These are phyloP conservation scores for Micromussa lordhowensis DNA, from an alignment of 92 coral and sea anemone genomes.

Conservation along the genomic window DNA sequence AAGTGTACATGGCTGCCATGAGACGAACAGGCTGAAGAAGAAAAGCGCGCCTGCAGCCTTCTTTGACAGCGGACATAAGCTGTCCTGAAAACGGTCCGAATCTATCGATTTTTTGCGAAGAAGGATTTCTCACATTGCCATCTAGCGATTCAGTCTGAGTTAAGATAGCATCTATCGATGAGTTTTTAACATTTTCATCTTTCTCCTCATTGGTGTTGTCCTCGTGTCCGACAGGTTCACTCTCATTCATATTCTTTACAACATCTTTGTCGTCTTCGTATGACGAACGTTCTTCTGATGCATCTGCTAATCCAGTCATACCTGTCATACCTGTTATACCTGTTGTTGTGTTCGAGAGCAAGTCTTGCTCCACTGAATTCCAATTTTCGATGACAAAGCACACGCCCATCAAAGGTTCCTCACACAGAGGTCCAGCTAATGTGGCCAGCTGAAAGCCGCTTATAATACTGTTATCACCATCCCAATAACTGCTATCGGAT, in stretches of 20 bases:
- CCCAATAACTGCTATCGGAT: conserved; percentile 61
- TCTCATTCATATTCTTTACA: not conserved
- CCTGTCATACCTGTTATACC: conserved; percentile 16
- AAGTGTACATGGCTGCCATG: conserved; percentile 99
- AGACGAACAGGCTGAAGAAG: conserved; percentile 93
- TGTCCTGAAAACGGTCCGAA: conserved; percentile 95
- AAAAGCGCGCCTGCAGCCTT: conserved; percentile 98
- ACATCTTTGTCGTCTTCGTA: not conserved
- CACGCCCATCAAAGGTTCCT: conserved; percentile 98
- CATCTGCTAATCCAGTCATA: not conserved
- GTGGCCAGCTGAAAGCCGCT: conserved; percentile 96
- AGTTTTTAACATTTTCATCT: not conserved
- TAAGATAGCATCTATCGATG: not conserved
- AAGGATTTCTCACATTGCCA: conserved; percentile 6
- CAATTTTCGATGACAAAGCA: conserved; percentile 89
- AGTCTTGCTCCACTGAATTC: conserved; percentile 29
- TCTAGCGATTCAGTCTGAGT: not conserved
- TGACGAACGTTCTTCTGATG: not conserved
- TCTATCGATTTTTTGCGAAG: conserved; percentile 30
- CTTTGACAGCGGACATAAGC: conserved; percentile 96
- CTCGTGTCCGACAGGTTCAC: not conserved
- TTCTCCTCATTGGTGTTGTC: not conserved
- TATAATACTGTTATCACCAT: conserved; percentile 90
- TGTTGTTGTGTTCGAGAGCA: not conserved
- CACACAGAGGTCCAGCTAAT: conserved; percentile 93